Base-by-base conservation (phyloP, 1,140 invertebrate genomes). In the Drosophila varians region DNA sequence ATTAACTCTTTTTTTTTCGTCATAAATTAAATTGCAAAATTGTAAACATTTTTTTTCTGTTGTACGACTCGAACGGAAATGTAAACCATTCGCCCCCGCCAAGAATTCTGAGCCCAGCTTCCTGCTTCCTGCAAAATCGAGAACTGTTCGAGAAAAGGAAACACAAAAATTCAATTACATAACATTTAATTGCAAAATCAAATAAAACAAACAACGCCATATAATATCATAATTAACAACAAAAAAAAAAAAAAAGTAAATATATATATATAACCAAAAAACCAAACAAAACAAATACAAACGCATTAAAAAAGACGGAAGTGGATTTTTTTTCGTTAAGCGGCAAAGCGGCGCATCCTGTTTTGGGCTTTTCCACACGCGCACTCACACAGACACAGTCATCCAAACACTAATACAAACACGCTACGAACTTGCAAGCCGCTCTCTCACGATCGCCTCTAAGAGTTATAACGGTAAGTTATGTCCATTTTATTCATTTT, bases 81-180 rank as follows among this genome's bases (percentile, higher is more conserved):
- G 89, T 90, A 90, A 90, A 74, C 71, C 75, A 90, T 48, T 89
- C 89, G 89, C 89, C 89, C 84, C 80, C 74, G 69, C 66, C 77
- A 34, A 60, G 74, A 68, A 62, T 38, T 42, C 36, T 47, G 58
- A 73, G 57, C 56, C 47, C 12, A 52, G 56, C 69, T 77, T 83
- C 68, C 61, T 68, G 61, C 76, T 76, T 64, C 2, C 21, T 2
- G 4, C 3, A 40, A 42, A 53, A 77, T 47, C 7, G 40, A 64
- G 19, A 43, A 62, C 62, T 61, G 28, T 19, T 52, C 16, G 1
- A 51, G n/a, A 34, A 9, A 51, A 18, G 21, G 31, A 55, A 25
- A 45, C 16, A 66, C 58, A 46, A 31, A 40, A 43, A 74, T 49
- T 40, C 68, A 64, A 65, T 75, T 75, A 47, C 57, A 53, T 64